These are phyloP conservation scores for Acleris holmiana DNA, from an alignment of 2,888 invertebrate species.

Conservation along the genomic window DNA sequence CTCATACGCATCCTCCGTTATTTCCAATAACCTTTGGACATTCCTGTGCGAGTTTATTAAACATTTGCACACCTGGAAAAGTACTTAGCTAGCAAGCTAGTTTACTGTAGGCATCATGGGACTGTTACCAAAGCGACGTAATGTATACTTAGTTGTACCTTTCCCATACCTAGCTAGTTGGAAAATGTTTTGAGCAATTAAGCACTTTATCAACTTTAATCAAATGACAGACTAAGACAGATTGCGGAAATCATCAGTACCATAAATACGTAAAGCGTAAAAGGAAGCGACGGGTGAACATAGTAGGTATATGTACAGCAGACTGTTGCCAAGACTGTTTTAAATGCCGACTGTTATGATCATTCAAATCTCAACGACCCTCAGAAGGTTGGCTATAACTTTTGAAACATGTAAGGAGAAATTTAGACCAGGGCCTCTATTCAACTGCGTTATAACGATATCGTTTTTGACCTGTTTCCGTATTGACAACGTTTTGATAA, in stretches of 20 bases:
- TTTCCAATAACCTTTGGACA: background rate
- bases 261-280: background rate
- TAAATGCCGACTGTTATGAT: constrained; percentile 7
- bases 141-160: background rate
- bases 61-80: background rate
- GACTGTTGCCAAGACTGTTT: constrained; percentile 28
- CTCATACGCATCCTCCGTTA: too few relatives aligned
- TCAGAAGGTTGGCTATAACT: constrained; percentile 16
- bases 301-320: background rate
- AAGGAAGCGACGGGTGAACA: constrained; percentile 24
- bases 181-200: too few relatives aligned
- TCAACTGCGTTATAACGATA: too few relatives aligned
- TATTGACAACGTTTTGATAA: too few relatives aligned
- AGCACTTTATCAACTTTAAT: too few relatives aligned
- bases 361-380: constrained; percentile 20
- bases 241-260: constrained; percentile 7
- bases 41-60: background rate
- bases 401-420: background rate
- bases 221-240: constrained; percentile 2
- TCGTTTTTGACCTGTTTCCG: too few relatives aligned
- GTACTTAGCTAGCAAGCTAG: background rate
- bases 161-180: too few relatives aligned
- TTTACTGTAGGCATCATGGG: constrained; percentile 12
- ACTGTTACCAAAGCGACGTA: constrained; percentile 1
- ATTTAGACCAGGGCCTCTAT: too few relatives aligned